Conservation (phyloP, 1,140 invertebrate genomes). For the Grapholita molesta region DNA sequence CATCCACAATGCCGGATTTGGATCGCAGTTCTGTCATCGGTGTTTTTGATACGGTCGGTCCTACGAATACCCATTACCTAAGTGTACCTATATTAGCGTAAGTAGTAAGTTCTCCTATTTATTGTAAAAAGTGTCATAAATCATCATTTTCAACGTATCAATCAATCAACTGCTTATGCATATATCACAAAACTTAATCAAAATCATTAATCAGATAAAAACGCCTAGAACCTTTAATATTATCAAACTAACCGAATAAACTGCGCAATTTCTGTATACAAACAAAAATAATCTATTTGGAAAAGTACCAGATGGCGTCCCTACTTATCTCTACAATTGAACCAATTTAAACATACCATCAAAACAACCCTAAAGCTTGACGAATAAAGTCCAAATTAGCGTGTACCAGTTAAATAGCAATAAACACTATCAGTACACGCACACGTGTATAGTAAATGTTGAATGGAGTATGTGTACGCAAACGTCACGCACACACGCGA, state of each 20-base stretch:
- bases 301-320: constrained; percentile 3
- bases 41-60: too few species aligned
- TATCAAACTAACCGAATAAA: background rate
- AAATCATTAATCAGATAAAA: background rate
- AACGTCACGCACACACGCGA: background rate
- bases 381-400: background rate
- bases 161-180: too few species aligned
- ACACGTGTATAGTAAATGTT: background rate
- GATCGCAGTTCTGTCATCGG: too few species aligned
- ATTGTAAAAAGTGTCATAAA: too few species aligned
- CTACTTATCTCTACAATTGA: background rate
- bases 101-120: too few species aligned
- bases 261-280: constrained; percentile 13
- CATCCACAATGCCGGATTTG: too few species aligned
- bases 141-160: too few species aligned
- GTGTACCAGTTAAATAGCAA: background rate
- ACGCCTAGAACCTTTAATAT: background rate
- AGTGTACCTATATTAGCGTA: too few species aligned
- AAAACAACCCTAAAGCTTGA: background rate
- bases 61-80: too few species aligned
- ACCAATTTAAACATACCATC: background rate
- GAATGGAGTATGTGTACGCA: background rate
- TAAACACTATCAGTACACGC: background rate
- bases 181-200: too few species aligned
- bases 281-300: constrained; percentile 1